These are phyloP conservation scores for Pherbina coryleti DNA, from an alignment of 2,888 invertebrate species.

Conservation along the genomic window DNA sequence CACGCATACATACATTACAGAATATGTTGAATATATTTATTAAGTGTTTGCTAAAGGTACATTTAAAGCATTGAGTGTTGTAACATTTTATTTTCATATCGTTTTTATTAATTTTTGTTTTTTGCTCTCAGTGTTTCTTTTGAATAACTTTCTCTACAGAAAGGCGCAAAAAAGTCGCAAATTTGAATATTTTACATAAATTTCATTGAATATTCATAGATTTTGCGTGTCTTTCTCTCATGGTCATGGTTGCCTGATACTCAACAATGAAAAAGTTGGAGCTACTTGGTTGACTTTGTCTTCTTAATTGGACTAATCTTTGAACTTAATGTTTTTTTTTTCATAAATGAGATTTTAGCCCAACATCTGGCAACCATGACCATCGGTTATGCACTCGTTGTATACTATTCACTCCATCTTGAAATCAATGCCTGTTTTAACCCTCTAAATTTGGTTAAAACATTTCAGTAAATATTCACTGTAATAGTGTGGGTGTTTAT, in stretches of 20 bases:
- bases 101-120: background rate
- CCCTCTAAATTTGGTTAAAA: too few species aligned
- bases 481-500: background rate
- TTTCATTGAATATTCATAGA: background rate
- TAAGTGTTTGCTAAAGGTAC: background rate
- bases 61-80: constrained; percentile 9
- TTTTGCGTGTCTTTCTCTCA: background rate
- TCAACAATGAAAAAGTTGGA: too few species aligned
- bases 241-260: background rate
- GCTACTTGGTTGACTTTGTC: too few species aligned
- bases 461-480: background rate
- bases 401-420: too few species aligned
- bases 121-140: background rate
- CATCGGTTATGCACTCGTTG: too few species aligned
- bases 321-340: too few species aligned
- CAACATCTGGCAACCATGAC: too few species aligned
- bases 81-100: background rate
- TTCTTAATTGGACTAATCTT: too few species aligned
- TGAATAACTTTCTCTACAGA: background rate
- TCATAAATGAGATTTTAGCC: too few species aligned
- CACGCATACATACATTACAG: background rate
- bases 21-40: background rate
- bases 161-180: too few species aligned
- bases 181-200: background rate
- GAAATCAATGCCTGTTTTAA: too few species aligned